Conservation (phyloP, 2,888 invertebrate species). For the Hypsopygia costalis region DNA sequence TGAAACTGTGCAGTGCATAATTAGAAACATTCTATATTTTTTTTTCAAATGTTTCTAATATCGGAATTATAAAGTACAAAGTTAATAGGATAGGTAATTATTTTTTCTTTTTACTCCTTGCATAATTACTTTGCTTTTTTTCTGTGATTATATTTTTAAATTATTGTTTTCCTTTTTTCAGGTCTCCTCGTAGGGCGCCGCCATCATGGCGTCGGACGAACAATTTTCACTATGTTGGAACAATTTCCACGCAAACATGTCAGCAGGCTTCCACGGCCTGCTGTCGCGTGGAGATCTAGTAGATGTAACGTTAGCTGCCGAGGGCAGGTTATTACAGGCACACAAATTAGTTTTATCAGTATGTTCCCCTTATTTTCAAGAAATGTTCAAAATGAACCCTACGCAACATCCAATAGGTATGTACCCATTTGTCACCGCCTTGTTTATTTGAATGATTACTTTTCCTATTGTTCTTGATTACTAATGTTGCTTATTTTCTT, state of each 20-base stretch:
- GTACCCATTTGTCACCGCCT: slow-evolving; percentile 22
- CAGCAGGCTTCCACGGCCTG: slow-evolving; percentile 86
- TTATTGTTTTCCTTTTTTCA: slow-evolving; percentile 30
- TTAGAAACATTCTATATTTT: slow-evolving; percentile 58
- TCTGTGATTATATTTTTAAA: not conserved
- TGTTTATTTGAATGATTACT: slow-evolving; percentile 2
- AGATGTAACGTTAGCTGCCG: slow-evolving; percentile 86
- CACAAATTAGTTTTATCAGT: slow-evolving; percentile 87
- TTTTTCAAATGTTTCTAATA: slow-evolving; percentile 75
- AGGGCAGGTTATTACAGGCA: slow-evolving; percentile 85
- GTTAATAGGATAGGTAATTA: slow-evolving; percentile 66
- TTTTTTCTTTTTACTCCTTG: not conserved
- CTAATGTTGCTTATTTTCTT: slow-evolving; percentile 20
- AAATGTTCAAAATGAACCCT: slow-evolving; percentile 86
- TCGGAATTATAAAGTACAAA: slow-evolving; percentile 73
- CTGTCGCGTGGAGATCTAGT: slow-evolving; percentile 85
- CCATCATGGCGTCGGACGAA: slow-evolving; percentile 87
- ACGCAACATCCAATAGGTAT: slow-evolving; percentile 85
- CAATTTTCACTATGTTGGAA: slow-evolving; percentile 88
- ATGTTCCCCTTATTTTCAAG: slow-evolving; percentile 87
- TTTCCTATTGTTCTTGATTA: too few relatives aligned
- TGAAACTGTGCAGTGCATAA: slow-evolving; percentile 44
- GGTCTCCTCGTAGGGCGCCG: slow-evolving; percentile 60
- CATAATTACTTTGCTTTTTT: not conserved
- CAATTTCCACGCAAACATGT: slow-evolving; percentile 87